Conservation (phyloP, 2,888 invertebrate species). For the Pristionchus maxplancki region DNA sequence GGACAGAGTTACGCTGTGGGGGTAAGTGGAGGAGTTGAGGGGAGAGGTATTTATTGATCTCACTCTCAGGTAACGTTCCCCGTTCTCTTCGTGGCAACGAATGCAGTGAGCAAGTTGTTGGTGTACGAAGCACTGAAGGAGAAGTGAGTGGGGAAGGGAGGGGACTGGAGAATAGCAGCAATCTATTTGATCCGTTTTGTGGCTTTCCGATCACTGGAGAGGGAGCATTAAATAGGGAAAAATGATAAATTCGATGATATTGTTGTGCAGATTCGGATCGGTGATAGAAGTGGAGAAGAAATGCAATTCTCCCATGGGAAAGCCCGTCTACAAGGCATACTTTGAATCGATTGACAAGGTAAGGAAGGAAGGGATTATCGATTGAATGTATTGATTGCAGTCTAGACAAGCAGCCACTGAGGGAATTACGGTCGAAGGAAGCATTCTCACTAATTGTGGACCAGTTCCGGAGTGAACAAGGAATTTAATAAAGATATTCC, state of each 20-base stretch:
- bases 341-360: neutral
- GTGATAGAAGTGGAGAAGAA: slow-evolving; percentile 38
- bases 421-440: neutral
- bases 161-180: neutral
- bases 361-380: neutral
- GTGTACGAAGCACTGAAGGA: neutral
- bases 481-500: neutral
- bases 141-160: no score
- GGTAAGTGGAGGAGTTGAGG: neutral
- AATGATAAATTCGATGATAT: neutral
- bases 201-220: no score
- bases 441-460: neutral
- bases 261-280: neutral
- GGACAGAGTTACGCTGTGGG: no score
- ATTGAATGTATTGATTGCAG: neutral
- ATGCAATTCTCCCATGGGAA: neutral
- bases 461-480: neutral
- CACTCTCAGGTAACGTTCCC: neutral
- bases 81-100: neutral
- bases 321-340: neutral
- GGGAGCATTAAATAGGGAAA: neutral
- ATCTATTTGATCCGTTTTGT: no score
- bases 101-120: neutral
- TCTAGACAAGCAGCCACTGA: neutral
- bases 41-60: neutral